Evolutionary conservation across 2,113 vertebrate species (phyloP).

Genomic region (Psammodynastes pulverulentus): DNA sequence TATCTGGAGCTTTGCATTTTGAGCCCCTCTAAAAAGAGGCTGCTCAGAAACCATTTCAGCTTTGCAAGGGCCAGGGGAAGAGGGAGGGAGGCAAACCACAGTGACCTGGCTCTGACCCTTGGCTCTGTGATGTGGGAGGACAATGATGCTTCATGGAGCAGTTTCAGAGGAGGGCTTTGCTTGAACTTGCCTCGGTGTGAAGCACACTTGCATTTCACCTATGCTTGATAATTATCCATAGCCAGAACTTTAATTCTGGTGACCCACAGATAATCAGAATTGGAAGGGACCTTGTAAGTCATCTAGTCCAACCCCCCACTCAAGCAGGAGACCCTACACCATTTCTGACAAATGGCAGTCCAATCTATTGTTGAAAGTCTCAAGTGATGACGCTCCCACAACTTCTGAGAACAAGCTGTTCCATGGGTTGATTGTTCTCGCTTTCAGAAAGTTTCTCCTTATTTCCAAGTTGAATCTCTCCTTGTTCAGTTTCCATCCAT

Average conservation of each 20-base stretch:
- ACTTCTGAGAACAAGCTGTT: too few species aligned
- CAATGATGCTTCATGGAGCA: neutral
- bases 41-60: neutral
- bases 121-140: neutral
- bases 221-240: neutral
- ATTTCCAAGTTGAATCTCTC: too few species aligned
- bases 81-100: neutral
- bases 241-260: neutral
- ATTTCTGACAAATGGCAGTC: too few species aligned
- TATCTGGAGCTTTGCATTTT: constrained; percentile 22
- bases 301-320: too few species aligned
- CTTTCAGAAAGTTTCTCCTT: too few species aligned
- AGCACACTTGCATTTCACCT: neutral
- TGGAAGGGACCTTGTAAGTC: too few species aligned
- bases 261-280: too few species aligned
- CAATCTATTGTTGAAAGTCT: too few species aligned
- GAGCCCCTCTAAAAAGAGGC: neutral
- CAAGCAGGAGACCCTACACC: too few species aligned
- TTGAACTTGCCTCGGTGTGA: neutral
- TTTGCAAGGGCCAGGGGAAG: neutral
- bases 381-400: too few species aligned
- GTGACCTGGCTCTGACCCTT: neutral
- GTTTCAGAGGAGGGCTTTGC: neutral
- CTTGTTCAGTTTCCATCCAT: too few species aligned
- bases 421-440: too few species aligned